Conservation (phyloP, 2,113 vertebrate species). For the Myotis davidii region DNA sequence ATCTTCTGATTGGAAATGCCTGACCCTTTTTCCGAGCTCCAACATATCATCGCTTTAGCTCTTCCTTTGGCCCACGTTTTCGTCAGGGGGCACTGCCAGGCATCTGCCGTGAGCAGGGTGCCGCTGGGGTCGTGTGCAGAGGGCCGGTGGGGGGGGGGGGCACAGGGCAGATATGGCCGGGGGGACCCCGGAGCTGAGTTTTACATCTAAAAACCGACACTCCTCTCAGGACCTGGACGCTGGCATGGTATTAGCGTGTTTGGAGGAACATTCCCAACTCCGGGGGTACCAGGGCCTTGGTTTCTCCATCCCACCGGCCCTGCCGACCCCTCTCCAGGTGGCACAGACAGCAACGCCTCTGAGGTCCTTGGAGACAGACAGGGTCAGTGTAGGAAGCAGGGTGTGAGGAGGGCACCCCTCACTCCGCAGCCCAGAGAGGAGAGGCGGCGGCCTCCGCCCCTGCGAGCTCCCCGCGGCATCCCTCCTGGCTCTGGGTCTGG, state of each 20-base stretch:
- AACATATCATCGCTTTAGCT: fast-evolving
- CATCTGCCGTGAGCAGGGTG: not conserved
- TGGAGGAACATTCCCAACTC: not conserved
- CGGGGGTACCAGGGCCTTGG: no score
- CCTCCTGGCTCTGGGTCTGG: not conserved
- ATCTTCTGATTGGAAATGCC: not conserved
- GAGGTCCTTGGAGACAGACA: not conserved
- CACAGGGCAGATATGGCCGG: no score
- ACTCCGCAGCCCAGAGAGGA: not conserved
- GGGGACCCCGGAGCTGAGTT: not conserved
- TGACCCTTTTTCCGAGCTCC: not conserved
- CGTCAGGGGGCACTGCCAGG: not conserved
- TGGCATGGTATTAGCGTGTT: no score
- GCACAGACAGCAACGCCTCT: no score
- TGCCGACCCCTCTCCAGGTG: no score
- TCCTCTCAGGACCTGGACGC: fast-evolving
- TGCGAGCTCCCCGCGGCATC: fast-evolving
- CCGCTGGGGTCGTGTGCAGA: no score
- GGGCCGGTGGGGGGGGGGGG: no score
- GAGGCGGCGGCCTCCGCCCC: fast-evolving
- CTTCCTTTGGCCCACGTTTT: not conserved
- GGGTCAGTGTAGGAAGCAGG: not conserved
- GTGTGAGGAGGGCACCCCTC: not conserved
- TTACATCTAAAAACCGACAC: not conserved
- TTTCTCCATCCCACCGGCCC: no score